Base-by-base conservation (phyloP, 2,797 vertebrate genomes). In the Xenentodon cancila region DNA sequence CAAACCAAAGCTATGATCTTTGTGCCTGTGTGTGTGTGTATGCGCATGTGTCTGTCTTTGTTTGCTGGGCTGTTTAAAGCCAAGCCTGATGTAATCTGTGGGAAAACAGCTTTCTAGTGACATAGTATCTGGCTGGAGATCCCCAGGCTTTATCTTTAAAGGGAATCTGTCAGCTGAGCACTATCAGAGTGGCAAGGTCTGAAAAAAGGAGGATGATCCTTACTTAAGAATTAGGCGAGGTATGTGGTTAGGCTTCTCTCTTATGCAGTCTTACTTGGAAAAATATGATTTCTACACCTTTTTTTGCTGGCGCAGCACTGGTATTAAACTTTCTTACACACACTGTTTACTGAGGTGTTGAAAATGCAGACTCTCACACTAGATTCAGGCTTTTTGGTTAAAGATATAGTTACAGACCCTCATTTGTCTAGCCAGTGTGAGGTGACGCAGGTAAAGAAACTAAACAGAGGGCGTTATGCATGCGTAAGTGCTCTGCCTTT, bases 71-170 rank as follows among this genome's bases (percentile, higher is more conserved):
- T 40, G 45, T 66, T 71, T 66, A 50, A 51, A 66, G 21, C 53
- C 57, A 59, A 27, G 47, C 27, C 37, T 40, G 37, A 40, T 40
- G 37, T 15, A 40, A 40, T 40, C 37, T 40, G 67, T 77, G 53
- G 67, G 79, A 84, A 82, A 83, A 78, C 67, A 64, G 78, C 71
- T 81, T 78, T 82, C 69, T 73, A 77, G 78, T 76, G 85, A 85
- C 73, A 79, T 68, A 75, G 75, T 79, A 79, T 86, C 63, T 78
- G 70, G 73, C 62, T 71, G 71, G 58, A 83, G 81, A 87, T 88
- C 82, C 75, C 61, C 57, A 54, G 67, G 79, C 75, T 80, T 87
- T 83, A 88, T 87, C 86, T 82, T 73, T 61, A 68, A 85, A 76
- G 73, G 61, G 59, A 82, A 87, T 88, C 84, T 87, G 73, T 81